Conservation (phyloP, 2,113 vertebrate genomes). For the rat (Rattus norvegicus) region DNA sequence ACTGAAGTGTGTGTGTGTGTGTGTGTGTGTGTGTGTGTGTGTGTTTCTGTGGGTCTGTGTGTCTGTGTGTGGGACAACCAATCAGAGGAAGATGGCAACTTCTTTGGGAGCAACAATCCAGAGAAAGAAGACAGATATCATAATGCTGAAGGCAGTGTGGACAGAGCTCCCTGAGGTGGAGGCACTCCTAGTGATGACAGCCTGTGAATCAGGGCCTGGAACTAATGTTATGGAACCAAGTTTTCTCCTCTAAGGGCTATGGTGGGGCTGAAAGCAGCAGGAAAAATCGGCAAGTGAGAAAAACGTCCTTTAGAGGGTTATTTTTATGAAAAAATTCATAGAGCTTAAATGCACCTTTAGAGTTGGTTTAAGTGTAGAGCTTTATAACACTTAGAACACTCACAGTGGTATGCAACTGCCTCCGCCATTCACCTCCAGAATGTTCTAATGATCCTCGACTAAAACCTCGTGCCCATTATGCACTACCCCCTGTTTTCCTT, state of each 20-base stretch:
- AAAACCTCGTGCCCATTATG: neutral
- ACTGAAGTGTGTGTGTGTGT: neutral
- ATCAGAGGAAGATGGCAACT: neutral
- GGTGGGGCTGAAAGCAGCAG: neutral
- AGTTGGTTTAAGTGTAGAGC: neutral
- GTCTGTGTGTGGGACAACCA: neutral
- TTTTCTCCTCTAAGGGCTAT: neutral
- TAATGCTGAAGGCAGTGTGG: neutral
- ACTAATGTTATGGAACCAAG: neutral
- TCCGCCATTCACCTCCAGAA: neutral
- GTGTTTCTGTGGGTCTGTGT: too few relatives aligned
- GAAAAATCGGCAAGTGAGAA: neutral
- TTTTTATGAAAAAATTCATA: neutral
- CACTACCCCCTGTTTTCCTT: neutral
- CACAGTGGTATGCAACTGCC: neutral
- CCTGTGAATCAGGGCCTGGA: neutral
- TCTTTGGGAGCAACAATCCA: neutral
- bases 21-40: too few relatives aligned
- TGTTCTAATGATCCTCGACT: neutral
- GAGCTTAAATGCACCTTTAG: neutral
- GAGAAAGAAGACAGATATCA: neutral
- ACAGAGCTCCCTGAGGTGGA: neutral
- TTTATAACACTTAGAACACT: neutral
- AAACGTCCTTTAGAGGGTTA: neutral
- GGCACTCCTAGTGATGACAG: neutral